Conservation (phyloP, 1,140 invertebrate species). For the Leptopilina boulardi region DNA sequence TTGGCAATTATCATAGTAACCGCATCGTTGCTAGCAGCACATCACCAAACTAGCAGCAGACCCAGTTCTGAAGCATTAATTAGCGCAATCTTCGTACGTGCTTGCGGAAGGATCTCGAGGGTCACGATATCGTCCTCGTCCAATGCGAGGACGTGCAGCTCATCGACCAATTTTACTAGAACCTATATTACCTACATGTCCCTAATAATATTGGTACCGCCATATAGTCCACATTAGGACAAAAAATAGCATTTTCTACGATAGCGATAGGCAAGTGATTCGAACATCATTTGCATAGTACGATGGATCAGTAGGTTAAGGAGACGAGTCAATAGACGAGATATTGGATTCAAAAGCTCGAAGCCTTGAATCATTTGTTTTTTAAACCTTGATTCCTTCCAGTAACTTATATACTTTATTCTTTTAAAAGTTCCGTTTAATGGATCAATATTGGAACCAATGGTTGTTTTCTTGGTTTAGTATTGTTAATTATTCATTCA, state of each 20-base stretch:
- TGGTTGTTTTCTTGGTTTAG: too few species aligned
- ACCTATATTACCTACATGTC: not conserved
- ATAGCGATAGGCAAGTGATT: not conserved
- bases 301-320: not conserved
- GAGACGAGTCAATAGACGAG: not conserved
- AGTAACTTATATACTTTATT: not conserved
- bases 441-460: not conserved
- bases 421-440: not conserved
- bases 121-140: slow-evolving; percentile 42
- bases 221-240: not conserved
- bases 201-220: not conserved
- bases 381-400: not conserved
- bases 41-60: slow-evolving; percentile 27
- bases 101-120: not conserved
- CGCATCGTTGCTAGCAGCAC: slow-evolving; percentile 6
- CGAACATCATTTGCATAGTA: not conserved
- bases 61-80: slow-evolving; percentile 42
- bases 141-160: not conserved
- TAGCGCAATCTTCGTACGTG: slow-evolving; percentile 48
- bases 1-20: slow-evolving; percentile 43
- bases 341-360: not conserved
- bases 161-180: not conserved
- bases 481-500: too few species aligned
- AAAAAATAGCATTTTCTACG: not conserved
- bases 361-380: not conserved